Percentiles rank a stretch among this genome's conserved stretches.
Evolutionary conservation across 1,140 invertebrate genomes (phyloP).

Genomic region (Notospermus geniculatus): DNA sequence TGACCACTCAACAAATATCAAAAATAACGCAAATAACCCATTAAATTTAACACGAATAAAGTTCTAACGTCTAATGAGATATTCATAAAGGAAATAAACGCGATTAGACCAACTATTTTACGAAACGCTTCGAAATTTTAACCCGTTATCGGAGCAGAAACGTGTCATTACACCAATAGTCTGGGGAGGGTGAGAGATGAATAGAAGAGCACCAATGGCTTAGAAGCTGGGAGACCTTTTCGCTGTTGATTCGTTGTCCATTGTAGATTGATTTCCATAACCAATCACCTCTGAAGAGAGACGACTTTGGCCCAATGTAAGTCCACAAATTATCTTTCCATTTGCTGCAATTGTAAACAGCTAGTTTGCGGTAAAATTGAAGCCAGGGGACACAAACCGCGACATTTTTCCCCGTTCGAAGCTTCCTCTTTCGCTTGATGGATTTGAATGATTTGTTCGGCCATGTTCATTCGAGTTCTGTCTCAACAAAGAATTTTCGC

Average conservation of each 20-base stretch:
- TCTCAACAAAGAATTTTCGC: no score
- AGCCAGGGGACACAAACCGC: background rate
- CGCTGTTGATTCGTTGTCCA: constrained; percentile 59
- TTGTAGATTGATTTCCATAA: constrained; percentile 53
- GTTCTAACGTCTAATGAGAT: no score
- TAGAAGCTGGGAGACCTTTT: constrained; percentile 37
- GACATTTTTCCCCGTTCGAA: no score
- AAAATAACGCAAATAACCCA: no score
- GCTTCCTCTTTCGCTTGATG: no score
- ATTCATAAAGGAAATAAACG: no score
- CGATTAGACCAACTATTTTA: constrained; percentile 3
- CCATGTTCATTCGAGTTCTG: no score
- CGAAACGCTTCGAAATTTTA: constrained; percentile 10
- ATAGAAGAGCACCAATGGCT: constrained; percentile 51
- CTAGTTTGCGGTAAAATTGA: constrained; percentile 32
- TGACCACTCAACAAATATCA: no score
- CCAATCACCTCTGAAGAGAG: constrained; percentile 51
- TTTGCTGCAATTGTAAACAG: constrained; percentile 23
- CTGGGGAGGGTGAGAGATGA: constrained; percentile 14
- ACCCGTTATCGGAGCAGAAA: constrained; percentile 12
- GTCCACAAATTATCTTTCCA: constrained; percentile 71
- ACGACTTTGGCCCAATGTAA: constrained; percentile 71
- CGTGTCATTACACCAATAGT: constrained; percentile 9
- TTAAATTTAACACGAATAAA: no score
- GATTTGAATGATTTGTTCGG: no score